Evolutionary conservation across 2,113 vertebrate species (phyloP), one percentile per base, ranked within the genome.

Genomic region (Nothobranchius kuhntae): DNA sequence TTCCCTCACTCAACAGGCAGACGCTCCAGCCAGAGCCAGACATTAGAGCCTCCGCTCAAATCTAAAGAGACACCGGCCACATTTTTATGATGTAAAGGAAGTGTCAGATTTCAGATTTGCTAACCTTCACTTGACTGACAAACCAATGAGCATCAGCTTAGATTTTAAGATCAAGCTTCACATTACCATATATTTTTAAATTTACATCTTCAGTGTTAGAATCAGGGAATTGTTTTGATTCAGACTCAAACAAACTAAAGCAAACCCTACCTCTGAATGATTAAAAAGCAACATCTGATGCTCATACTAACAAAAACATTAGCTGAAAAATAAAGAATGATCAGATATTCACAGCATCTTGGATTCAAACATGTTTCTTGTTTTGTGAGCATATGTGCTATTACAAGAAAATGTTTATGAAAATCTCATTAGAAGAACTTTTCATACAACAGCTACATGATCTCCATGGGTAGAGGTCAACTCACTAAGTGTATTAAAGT

Each of bases 11-110:
- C 15, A 7, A 53, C 68, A 48, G n/a, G 38, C 47, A 30, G 24
- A 12, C 48, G 61, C 47, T 45, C 59, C 35, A 59, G 62, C 66
- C 65, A 30, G 10, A 71, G 24, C 24, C n/a, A 69, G 73, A 56
- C 68, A 77, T 74, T 44, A 79, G 64, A 69, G 75, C 80, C 45
- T 48, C 56, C 14, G 44, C 63, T 79, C 48, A 65, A 53, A 68
- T 69, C 77, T 38, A 44, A 24, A 64, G 50, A 38, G 66, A 65
- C 44, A 13, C 51, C 2, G 67, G 11, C 38, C 17, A 9, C 6
- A 2, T 74, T 63, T 69, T 68, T 30, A 50, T 21, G 55, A 61
- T 35, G 69, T 40, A 21, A 65, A 6, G 36, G 64, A 17, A 38
- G 52, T 3, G 30, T 70, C 53, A 71, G 3, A 50, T 54, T 46